These are phyloP conservation scores for Corella eumyota DNA, from an alignment of 23 tunicate genomes.

Conservation along the genomic window DNA sequence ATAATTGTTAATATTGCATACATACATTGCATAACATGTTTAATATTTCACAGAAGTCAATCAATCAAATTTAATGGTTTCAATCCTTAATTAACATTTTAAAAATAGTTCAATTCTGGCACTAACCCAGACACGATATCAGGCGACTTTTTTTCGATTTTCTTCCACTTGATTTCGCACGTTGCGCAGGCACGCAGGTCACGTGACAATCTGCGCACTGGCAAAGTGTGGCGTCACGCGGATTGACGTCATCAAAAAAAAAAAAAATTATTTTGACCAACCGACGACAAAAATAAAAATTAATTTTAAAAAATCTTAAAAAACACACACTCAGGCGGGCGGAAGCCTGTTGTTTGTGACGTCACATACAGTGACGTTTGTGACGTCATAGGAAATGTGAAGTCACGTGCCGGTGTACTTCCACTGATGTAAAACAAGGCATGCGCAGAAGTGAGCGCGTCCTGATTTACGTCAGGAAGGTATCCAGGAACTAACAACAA, in stretches of 20 bases:
- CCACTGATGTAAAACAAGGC: slow-evolving; percentile 80
- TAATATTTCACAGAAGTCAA: too few relatives aligned
- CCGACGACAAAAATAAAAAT: background rate
- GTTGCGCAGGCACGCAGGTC: slow-evolving; percentile 79
- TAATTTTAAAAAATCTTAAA: background rate
- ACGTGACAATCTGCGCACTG: slow-evolving; percentile 24
- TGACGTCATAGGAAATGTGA: too few relatives aligned
- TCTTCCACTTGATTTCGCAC: slow-evolving; percentile 46
- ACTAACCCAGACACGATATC: too few relatives aligned
- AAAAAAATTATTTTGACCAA: background rate
- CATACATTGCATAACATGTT: too few relatives aligned
- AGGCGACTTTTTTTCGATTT: too few relatives aligned
- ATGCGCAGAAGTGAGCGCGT: slow-evolving; percentile 61
- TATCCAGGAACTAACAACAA: slow-evolving; percentile 12
- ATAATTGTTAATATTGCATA: too few relatives aligned
- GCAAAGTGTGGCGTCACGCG: slow-evolving; percentile 27
- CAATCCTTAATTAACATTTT: too few relatives aligned
- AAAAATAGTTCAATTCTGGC: too few relatives aligned
- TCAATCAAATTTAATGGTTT: too few relatives aligned
- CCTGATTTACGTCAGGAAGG: slow-evolving; percentile 55
- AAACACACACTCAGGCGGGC: background rate
- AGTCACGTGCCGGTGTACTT: too few relatives aligned
- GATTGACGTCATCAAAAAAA: background rate
- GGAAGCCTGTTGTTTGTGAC: background rate
- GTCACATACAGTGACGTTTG: background rate